Base-by-base conservation (phyloP, 1,140 invertebrate species). In the Hermatobates lingyangjiaoensis region DNA sequence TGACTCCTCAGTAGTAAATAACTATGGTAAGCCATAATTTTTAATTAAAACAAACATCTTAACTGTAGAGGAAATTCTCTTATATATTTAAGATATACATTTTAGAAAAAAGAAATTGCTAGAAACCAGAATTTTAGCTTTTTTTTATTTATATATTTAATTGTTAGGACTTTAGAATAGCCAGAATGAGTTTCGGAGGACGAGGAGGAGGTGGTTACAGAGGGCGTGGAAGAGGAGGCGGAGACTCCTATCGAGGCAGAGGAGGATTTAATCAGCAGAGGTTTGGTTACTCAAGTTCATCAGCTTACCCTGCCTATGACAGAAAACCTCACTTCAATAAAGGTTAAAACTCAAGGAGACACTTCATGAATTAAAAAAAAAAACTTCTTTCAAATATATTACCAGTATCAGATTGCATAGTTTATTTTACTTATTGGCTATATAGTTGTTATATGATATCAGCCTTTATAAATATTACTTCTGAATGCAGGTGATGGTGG, bases 131-230 rank as follows among this genome's bases (percentile, higher is more conserved):
- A 26, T 12, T 7, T 3, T 27, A 20, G 15, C 15, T 27, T 46
- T 26, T 27, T 46, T 46, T 46, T 46, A 15, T 25, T 3, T 12
- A 23, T 45, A 20, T 2, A 23, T 10, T 34, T 10, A 34, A 34
- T 10, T 10, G 7, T 34, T 7, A 34, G n/a, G n/a, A 10, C 7
- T n/a, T 34, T 34, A 10, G 7, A 10, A 34, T 10, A 34, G 7
- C n/a, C n/a, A 10, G 30, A 10, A 34, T 7, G 7, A 7, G n/a
- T 34, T 7, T 7, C n/a, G 10, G 42, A 23, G 42, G 42, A 2
- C 15, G 42, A 45, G 45, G 45, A n/a, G 24, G 45, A 10, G 45
- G 45, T 20, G 45, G 45, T 27, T 48, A 48, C 45, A 2, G 45
- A 1, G 45, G 45, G 2, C 24, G 45, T 3, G 28, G 45, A 20